Evolutionary conservation across 2,113 vertebrate genomes (phyloP).

Genomic region (Amblyopsis rosae): DNA sequence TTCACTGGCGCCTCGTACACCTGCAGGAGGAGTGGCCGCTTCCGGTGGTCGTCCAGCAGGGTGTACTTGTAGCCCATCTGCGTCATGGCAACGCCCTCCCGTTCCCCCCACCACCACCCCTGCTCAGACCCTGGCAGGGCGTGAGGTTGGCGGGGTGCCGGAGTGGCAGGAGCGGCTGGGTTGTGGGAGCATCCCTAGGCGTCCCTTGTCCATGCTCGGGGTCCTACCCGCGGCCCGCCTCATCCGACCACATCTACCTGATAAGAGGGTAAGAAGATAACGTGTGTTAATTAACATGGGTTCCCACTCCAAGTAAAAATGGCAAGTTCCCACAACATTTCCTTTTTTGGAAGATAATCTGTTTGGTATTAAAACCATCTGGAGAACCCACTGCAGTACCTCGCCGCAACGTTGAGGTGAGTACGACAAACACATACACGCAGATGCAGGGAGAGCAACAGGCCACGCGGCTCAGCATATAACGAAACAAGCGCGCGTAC

Average conservation of each 20-base stretch:
- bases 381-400: no score
- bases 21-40: conserved; percentile 68
- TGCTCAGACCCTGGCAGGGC: conserved; percentile 29
- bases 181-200: not conserved
- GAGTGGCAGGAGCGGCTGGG: conserved; percentile 8
- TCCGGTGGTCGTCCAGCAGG: conserved; percentile 66
- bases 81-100: conserved; percentile 49
- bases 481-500: no score
- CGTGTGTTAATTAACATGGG: no score
- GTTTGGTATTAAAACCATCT: no score
- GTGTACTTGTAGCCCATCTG: conserved; percentile 74
- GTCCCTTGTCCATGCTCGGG: conserved; percentile 51
- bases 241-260: conserved; percentile 36
- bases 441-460: no score
- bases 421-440: no score
- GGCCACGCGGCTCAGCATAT: no score
- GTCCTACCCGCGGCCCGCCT: conserved; percentile 37
- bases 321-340: no score
- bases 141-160: conserved; percentile 8
- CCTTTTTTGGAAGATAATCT: no score
- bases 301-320: no score
- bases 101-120: not conserved
- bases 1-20: conserved; percentile 79
- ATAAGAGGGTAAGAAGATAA: not conserved
- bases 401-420: no score